Evolutionary conservation across 2,888 invertebrate genomes (phyloP), one percentile per base, ranked within the genome.

Genomic region (Apodemia mormo): DNA sequence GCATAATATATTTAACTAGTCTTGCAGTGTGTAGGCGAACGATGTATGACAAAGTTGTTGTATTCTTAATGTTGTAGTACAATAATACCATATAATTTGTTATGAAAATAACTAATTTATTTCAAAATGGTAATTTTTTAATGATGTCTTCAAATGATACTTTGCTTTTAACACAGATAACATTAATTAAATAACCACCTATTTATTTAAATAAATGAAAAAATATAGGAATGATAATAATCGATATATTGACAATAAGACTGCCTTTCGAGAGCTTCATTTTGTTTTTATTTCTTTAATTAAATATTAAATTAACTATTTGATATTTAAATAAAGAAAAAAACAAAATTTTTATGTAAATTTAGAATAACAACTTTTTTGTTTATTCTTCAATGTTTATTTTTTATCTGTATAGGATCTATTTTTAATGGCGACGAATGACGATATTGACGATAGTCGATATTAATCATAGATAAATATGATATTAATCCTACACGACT

Each of bases 1-100:
- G 61, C 61, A 64, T 64, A 64, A 64, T 64, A 14, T 64, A 33
- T 14, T 61, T 61, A 33, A 33, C 33, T 64, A 64, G 61, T 37
- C 61, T 64, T 64, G 61, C 14, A 64, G 33, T 37, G 61, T 33
- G 61, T 1, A 30, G 58, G 30, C 5, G 58, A 14, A 61, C 14
- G 61, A 33, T 61, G 14, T 61, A 45, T 4, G 7, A 40, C 8
- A 40, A 40, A 58, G 30, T 29, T 30, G 58, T 29, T 58, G 10
- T 30, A 2, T 56, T 56, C 7, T 61, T 12, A 29, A 30, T 14
- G 33, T 14, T 33, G 14, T 30, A 30, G 14, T 30, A 30, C 33
- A 7, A 61, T 8, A 61, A 58, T 9, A 14, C 12, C 5, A 49
- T 49, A 3, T 49, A 12, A 49, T 14, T 49, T 14, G 14, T 14